Evolutionary conservation across 2,113 vertebrate genomes (phyloP).

Genomic region (Aptenodytes patagonicus): DNA sequence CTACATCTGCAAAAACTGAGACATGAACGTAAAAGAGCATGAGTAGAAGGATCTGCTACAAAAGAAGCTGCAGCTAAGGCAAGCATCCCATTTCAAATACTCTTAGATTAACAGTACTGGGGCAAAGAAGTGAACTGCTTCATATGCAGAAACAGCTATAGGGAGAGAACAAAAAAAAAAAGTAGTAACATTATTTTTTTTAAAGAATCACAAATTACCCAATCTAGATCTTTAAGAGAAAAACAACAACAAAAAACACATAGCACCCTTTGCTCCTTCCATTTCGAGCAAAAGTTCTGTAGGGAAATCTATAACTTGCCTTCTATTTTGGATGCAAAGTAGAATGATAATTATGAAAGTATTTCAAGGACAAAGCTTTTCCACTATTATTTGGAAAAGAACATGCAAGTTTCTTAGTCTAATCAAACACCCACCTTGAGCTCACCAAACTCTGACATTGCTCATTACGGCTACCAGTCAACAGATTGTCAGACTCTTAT

Average conservation of each 20-base stretch:
- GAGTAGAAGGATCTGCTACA: not conserved
- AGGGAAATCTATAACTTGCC: not conserved
- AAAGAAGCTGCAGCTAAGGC: not conserved
- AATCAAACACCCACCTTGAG: not conserved
- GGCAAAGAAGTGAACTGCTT: not conserved
- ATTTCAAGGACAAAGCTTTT: not conserved
- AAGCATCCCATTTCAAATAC: not conserved
- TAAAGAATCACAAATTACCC: not conserved
- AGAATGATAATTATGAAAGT: not conserved
- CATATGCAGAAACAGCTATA: not conserved
- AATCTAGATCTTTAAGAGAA: not conserved
- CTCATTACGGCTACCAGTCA: not conserved
- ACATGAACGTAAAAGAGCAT: not conserved
- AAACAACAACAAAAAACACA: not conserved
- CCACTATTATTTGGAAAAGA: not conserved
- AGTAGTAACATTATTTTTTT: not conserved
- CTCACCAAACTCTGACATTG: not conserved
- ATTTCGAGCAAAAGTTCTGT: not conserved
- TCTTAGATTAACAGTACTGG: not conserved
- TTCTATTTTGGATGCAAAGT: not conserved
- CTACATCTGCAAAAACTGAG: not conserved
- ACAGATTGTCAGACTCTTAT: not conserved
- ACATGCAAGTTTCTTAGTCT: not conserved
- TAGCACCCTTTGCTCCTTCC: not conserved
- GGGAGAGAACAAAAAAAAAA: not conserved